A percentile compares a stretch with the other conserved stretches of the same genome.
Evolutionary conservation across 1,140 invertebrate species (phyloP).

Genomic region (Achatina immaculata): DNA sequence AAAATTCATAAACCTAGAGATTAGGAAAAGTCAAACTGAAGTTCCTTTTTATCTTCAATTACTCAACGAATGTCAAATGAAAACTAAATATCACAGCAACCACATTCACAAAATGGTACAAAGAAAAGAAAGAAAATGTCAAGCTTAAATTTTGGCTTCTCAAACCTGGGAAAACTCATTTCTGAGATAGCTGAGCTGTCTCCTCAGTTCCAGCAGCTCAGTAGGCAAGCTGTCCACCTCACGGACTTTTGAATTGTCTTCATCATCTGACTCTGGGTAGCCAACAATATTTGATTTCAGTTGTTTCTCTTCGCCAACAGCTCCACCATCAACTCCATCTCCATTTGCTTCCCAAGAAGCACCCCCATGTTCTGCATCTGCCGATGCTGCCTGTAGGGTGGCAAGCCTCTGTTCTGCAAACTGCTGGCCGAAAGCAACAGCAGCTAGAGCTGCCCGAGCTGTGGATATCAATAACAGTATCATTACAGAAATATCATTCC

Average conservation of each 20-base stretch:
- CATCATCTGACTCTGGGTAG: constrained; percentile 48
- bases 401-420: constrained; percentile 27
- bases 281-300: constrained; percentile 48
- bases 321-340: constrained; percentile 24
- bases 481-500: too few species aligned
- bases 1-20: too few species aligned
- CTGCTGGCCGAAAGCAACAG: constrained; percentile 31
- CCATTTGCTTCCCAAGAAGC: constrained; percentile 13
- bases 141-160: too few species aligned
- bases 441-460: constrained; percentile 46
- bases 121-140: too few species aligned
- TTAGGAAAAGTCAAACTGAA: too few species aligned
- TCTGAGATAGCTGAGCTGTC: constrained; percentile 59
- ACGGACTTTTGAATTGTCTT: constrained; percentile 39
- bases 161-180: constrained; percentile 63
- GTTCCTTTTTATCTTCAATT: too few species aligned
- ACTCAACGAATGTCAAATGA: too few species aligned
- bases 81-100: too few species aligned
- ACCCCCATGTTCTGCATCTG: background rate
- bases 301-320: constrained; percentile 24
- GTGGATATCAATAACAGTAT: too few species aligned
- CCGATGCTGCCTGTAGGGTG: background rate
- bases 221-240: constrained; percentile 44
- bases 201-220: constrained; percentile 56
- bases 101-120: too few species aligned